Evolutionary conservation across 2,113 vertebrate genomes (phyloP).

Genomic region (Cranoglanis bouderius): DNA sequence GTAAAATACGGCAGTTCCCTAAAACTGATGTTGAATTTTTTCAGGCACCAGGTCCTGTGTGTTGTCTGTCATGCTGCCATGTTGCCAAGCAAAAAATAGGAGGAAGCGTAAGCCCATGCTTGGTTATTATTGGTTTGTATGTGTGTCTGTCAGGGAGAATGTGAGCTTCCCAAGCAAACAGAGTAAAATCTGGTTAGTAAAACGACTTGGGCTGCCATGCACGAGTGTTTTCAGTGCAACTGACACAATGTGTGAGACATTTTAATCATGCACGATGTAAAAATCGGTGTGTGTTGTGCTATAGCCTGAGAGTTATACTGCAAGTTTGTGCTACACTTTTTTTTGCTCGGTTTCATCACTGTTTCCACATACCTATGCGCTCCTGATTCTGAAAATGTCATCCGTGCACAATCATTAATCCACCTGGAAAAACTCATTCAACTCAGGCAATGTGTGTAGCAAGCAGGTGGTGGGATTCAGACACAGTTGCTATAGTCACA

Average conservation of each 20-base stretch:
- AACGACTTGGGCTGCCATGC: neutral
- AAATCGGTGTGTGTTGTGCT: neutral
- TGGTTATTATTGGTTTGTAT: neutral
- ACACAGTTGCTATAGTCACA: neutral
- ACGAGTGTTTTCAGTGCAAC: neutral
- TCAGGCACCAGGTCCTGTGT: no score
- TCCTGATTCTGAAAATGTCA: neutral
- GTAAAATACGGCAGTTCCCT: neutral
- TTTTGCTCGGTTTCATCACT: neutral
- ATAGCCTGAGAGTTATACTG: neutral
- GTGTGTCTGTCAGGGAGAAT: neutral
- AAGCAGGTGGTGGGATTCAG: neutral
- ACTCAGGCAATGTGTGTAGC: neutral
- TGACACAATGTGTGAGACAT: neutral
- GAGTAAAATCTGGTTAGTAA: neutral
- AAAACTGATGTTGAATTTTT: neutral
- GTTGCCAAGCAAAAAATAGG: neutral
- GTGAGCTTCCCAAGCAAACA: neutral
- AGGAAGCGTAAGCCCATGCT: neutral
- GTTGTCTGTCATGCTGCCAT: neutral
- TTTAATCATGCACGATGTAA: no score
- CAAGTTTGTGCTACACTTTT: neutral
- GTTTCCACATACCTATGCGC: neutral
- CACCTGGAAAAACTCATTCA: neutral
- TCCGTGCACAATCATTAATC: neutral